Percentiles rank a stretch among this genome's conserved stretches.
phyloP scores from a whole-genome alignment of 2,113 vertebrate species.

The Serinus canaria region DNA sequence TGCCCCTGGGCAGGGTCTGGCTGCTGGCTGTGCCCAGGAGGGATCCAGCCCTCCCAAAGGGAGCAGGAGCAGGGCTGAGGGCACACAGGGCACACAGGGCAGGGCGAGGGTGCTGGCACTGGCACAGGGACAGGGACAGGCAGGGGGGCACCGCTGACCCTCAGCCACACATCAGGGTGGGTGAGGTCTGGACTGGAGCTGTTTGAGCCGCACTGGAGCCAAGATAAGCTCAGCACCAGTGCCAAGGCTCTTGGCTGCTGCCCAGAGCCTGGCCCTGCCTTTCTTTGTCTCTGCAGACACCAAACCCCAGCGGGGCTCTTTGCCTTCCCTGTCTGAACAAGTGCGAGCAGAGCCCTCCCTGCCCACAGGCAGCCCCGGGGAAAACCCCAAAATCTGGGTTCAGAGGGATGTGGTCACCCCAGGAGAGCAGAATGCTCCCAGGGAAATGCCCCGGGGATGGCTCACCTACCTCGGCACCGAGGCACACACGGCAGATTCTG shows the following conservation, averaged over 20 bases:
- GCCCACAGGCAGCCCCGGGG: not conserved
- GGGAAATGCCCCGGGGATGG: not conserved
- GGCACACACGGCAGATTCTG: slow-evolving; percentile 26
- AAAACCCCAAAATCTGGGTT: not conserved
- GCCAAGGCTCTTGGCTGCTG: not conserved
- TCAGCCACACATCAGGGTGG: not conserved
- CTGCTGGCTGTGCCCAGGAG: not conserved
- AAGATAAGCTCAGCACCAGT: not conserved
- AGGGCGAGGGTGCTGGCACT: too few species aligned
- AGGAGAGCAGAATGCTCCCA: not conserved
- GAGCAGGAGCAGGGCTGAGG: not conserved
- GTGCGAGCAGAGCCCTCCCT: not conserved
- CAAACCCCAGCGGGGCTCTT: not conserved
- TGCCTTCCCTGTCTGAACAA: not conserved
- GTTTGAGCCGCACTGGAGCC: not conserved
- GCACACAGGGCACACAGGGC: not conserved
- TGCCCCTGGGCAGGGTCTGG: rapidly evolving
- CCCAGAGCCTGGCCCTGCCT: not conserved
- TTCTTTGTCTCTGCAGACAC: not conserved
- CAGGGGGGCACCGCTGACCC: not conserved
- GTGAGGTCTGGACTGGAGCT: not conserved
- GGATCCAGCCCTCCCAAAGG: not conserved
- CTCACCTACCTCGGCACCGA: slow-evolving; percentile 29
- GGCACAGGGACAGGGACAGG: not conserved
- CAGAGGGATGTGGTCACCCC: not conserved